Percentiles rank a stretch among this genome's conserved stretches.
These are phyloP conservation scores for Myanophis thanlyinensis DNA, from an alignment of 2,113 vertebrate genomes.

Conservation along the genomic window DNA sequence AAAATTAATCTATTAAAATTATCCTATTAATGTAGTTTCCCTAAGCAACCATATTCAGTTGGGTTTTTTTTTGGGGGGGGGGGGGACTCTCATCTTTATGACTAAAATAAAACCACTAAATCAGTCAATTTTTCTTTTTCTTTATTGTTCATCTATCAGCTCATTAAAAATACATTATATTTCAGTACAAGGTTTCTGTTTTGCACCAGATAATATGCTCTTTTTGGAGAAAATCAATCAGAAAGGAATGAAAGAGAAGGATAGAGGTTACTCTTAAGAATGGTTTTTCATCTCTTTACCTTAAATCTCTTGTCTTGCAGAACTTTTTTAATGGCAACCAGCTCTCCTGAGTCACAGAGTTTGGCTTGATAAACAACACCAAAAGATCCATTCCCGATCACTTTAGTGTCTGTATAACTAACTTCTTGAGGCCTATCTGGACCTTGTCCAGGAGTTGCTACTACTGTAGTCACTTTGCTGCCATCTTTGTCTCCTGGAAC, in stretches of 20 bases:
- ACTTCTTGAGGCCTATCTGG: slow-evolving; percentile 98
- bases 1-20: background rate
- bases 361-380: slow-evolving; percentile 99
- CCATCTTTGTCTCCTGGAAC: slow-evolving; percentile 94
- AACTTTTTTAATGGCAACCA: slow-evolving; percentile 99
- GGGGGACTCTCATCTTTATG: background rate
- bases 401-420: slow-evolving; percentile 98
- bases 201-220: background rate
- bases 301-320: slow-evolving; percentile 99
- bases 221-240: background rate
- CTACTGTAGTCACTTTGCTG: slow-evolving; percentile 97
- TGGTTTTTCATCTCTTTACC: slow-evolving; percentile 73
- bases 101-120: background rate
- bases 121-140: background rate
- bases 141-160: background rate
- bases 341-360: slow-evolving; percentile 95
- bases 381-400: slow-evolving; percentile 98
- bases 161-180: background rate
- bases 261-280: background rate
- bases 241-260: slow-evolving; percentile 1
- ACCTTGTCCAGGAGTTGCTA: slow-evolving; percentile 97
- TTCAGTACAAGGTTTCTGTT: background rate
- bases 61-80: too few species aligned
- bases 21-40: background rate
- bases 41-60: background rate